These are phyloP conservation scores for Falco concolor DNA, from an alignment of 2,797 vertebrate species.

Conservation along the genomic window DNA sequence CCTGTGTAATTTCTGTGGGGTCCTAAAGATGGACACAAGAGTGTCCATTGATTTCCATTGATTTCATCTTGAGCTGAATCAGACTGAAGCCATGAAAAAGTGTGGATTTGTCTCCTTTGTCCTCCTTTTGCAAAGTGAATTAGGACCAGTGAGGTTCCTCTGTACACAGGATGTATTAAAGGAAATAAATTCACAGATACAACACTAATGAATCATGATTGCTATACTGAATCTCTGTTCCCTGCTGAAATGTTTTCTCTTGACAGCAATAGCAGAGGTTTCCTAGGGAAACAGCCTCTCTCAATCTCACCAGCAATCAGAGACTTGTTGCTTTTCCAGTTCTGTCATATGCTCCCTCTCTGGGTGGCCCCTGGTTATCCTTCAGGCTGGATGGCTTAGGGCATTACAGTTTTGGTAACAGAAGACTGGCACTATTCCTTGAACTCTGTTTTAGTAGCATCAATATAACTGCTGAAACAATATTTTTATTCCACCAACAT, in stretches of 20 bases:
- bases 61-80: not conserved
- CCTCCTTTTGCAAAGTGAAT: not conserved
- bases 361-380: not conserved
- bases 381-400: not conserved
- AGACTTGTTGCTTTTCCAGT: not conserved
- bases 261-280: not conserved
- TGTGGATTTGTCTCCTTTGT: not conserved
- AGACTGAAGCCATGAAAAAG: not conserved
- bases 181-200: not conserved
- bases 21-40: not conserved
- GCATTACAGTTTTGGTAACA: not conserved
- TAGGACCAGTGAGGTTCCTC: not conserved
- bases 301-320: not conserved
- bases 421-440: conserved; percentile 6
- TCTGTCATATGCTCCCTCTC: not conserved
- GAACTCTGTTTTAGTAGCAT: not conserved
- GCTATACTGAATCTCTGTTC: not conserved
- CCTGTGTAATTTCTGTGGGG: not conserved
- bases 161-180: not conserved
- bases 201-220: not conserved
- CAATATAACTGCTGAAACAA: conserved; percentile 42
- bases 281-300: not conserved
- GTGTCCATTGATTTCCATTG: not conserved
- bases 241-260: not conserved
- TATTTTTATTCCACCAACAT: conserved; percentile 36